Evolutionary conservation across 2,888 invertebrate species (phyloP).

Genomic region (Cataglyphis cursor): DNA sequence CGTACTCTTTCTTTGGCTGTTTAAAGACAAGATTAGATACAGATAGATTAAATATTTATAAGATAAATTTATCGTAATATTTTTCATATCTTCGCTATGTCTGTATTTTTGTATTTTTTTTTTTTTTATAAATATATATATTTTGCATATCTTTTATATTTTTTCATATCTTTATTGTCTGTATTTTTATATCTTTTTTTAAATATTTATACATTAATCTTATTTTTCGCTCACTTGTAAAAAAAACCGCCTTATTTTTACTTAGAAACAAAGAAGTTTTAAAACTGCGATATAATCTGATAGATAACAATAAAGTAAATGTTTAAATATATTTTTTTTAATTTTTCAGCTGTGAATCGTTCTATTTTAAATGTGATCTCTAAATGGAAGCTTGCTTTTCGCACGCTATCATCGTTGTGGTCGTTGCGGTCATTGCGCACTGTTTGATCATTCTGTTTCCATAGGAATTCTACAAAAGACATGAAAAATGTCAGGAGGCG

Average conservation of each 20-base stretch:
- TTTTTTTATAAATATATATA: not conserved
- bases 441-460: constrained; percentile 50
- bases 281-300: not conserved
- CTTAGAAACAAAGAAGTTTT: too few species aligned
- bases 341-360: not conserved
- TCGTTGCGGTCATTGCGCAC: not conserved
- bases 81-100: too few species aligned
- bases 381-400: not conserved
- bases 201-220: not conserved
- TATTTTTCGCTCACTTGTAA: not conserved
- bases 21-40: too few species aligned
- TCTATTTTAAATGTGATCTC: not conserved
- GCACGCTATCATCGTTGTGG: not conserved
- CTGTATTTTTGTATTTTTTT: not conserved
- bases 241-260: too few species aligned
- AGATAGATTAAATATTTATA: too few species aligned
- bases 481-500: constrained; percentile 28
- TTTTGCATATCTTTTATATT: too few species aligned
- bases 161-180: too few species aligned
- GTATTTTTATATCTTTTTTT: not conserved
- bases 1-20: too few species aligned
- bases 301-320: not conserved
- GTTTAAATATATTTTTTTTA: not conserved
- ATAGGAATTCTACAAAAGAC: constrained; percentile 38
- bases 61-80: too few species aligned